Evolutionary conservation across 2,797 vertebrate species (phyloP), one percentile per base, ranked within the genome.

Genomic region (Pipistrellus pygmaeus): DNA sequence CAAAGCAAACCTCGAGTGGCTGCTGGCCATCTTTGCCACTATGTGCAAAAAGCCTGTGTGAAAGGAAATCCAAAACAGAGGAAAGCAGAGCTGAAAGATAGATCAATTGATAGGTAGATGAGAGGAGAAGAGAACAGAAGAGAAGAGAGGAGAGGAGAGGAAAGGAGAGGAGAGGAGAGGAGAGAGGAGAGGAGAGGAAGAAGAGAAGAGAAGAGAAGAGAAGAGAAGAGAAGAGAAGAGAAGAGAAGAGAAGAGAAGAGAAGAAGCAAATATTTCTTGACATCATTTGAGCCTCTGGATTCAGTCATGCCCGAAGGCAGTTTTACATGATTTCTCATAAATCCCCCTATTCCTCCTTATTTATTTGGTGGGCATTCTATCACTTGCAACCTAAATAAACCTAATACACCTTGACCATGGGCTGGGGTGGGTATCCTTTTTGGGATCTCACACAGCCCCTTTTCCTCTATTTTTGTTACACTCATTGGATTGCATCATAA

Each of bases 1-100:
- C 18, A 72, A 35, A 73, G 38, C 17, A 11, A 89, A 46, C 18
- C 13, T 48, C 21, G 13, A 21, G 15, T 12, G 27, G 18, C 35
- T 6, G 32, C 51, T 66, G 75, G 32, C 27, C 35, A 8, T 76
- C 6, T 83, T 68, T 69, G 41, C 41, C 32, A 44, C 12, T 23
- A 12, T 8, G 41, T n/a, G 20, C 23, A 60, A 55, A 46, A 71
- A 85, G 27, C 12, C 62, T 81, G 8, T 71, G 41, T 51, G 17
- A 91, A 78, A 76, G 57, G 62, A 68, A 88, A 88, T 88, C 32
- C 20, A 11, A 75, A 68, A 53, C 48, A 81, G 68, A 75, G 75
- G 32, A 93, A 69, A 71, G n/a, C 41, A 51, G 82, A 85, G 25
- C 13, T 7, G 32, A 85, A 68, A 81, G 60, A 17, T 51, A 30